These are phyloP conservation scores for Camponotus fellah DNA, from an alignment of 2,888 invertebrate genomes.

Conservation along the genomic window DNA sequence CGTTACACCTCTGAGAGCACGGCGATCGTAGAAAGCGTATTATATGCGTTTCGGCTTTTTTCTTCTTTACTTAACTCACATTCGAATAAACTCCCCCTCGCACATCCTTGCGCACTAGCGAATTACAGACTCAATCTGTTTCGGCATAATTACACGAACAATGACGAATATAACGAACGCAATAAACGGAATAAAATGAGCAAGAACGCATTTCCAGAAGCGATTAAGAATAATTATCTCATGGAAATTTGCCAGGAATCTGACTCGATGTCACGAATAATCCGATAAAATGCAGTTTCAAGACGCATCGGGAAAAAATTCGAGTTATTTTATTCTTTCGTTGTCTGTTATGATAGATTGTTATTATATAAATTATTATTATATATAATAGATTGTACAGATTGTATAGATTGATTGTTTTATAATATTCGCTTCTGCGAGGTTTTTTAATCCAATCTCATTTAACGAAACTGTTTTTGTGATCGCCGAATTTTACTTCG, in stretches of 20 bases:
- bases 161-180: conserved; percentile 21
- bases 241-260: not conserved
- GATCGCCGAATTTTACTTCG: not conserved
- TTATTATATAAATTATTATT: too few relatives aligned
- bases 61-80: conserved; percentile 40
- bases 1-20: conserved; percentile 68
- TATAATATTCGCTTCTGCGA: not conserved
- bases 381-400: not conserved
- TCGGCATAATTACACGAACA: conserved; percentile 41
- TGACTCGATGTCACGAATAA: not conserved
- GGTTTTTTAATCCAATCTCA: not conserved
- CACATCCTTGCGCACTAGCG: not conserved
- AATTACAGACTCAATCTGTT: conserved; percentile 47
- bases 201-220: conserved; percentile 15
- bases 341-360: not conserved
- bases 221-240: conserved; percentile 27
- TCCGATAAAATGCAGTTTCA: not conserved
- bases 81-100: not conserved
- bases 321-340: not conserved
- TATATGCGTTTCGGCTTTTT: conserved; percentile 51
- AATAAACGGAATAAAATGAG: not conserved
- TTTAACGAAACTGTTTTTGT: conserved; percentile 22
- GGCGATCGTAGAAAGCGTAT: conserved; percentile 66
- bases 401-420: too few relatives aligned
- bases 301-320: not conserved